Evolutionary conservation across 2,888 invertebrate species (phyloP).

Genomic region (Brachyopa scutellaris): DNA sequence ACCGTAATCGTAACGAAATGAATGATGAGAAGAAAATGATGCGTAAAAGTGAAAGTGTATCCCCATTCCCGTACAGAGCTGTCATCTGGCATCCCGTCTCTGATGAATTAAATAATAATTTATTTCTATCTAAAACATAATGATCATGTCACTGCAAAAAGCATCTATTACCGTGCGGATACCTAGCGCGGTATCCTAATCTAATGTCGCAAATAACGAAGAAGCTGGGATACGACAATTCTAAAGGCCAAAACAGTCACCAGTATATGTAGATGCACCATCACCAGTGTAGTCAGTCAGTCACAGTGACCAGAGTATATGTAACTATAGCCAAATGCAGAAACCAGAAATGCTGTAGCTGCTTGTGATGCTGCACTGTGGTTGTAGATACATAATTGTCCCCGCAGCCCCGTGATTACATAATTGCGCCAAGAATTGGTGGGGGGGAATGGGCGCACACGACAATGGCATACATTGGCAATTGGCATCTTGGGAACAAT

Average conservation of each 20-base stretch:
- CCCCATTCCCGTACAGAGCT: conserved; percentile 9
- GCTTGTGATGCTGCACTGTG: conserved; percentile 15
- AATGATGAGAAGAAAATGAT: conserved; percentile 62
- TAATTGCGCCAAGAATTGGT: conserved; percentile 41
- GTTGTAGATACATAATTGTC: too few species aligned
- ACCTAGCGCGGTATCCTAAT: neutral
- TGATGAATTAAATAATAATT: conserved; percentile 45
- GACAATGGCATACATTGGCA: conserved; percentile 44
- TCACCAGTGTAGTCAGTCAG: neutral
- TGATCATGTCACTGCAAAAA: conserved; percentile 21
- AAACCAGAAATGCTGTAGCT: conserved; percentile 55
- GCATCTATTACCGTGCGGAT: conserved; percentile 2
- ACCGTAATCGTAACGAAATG: conserved; percentile 57
- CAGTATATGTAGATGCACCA: conserved; percentile 7
- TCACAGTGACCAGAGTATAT: conserved; percentile 36
- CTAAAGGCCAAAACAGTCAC: conserved; percentile 58
- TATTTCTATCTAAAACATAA: conserved; percentile 45
- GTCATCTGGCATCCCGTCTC: too few species aligned
- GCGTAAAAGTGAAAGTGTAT: conserved; percentile 70
- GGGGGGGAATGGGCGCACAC: conserved; percentile 11
- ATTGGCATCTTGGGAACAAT: conserved; percentile 35
- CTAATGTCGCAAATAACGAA: conserved; percentile 36
- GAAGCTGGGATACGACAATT: conserved; percentile 38
- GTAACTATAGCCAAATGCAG: conserved; percentile 12
- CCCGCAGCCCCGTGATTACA: conserved; percentile 46